Percentiles rank a stretch among this genome's conserved stretches.
Conservation (phyloP, 2,888 invertebrate species). For the Erpobdella octoculata region DNA sequence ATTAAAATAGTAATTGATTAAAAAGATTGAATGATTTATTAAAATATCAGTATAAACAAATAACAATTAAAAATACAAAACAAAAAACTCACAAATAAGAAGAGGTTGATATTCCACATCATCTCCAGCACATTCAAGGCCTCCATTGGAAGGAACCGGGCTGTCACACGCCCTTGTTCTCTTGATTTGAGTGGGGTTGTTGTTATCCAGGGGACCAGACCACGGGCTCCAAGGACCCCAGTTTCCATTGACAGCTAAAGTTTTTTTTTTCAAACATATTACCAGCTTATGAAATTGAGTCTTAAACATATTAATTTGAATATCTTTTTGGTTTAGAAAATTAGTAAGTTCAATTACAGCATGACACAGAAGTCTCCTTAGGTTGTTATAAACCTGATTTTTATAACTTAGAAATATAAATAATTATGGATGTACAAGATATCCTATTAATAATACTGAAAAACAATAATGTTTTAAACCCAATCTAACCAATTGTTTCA, state of each 20-base stretch:
- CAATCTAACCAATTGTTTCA: background rate
- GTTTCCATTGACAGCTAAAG: conserved; percentile 9
- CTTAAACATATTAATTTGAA: background rate
- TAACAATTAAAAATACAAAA: too few relatives aligned
- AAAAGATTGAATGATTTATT: background rate
- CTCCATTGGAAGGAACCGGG: conserved; percentile 9
- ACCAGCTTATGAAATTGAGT: background rate
- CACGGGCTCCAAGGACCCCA: conserved; percentile 10
- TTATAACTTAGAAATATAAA: too few relatives aligned
- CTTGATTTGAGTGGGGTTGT: background rate
- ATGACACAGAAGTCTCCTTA: too few relatives aligned
- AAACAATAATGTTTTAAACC: too few relatives aligned
- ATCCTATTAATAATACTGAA: too few relatives aligned
- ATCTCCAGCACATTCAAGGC: conserved; percentile 6
- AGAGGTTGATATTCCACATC: background rate
- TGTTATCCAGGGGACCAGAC: background rate
- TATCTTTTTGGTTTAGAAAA: too few relatives aligned
- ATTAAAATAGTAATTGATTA: background rate
- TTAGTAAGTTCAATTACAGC: too few relatives aligned
- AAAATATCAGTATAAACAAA: background rate
- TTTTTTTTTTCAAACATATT: background rate
- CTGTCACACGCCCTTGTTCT: conserved; percentile 13
- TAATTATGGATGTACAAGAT: too few relatives aligned
- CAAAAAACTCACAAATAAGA: background rate
- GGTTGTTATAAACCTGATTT: too few relatives aligned